phyloP scores from a whole-genome alignment of 2,113 vertebrate genomes.

The Protobothrops mucrosquamatus region DNA sequence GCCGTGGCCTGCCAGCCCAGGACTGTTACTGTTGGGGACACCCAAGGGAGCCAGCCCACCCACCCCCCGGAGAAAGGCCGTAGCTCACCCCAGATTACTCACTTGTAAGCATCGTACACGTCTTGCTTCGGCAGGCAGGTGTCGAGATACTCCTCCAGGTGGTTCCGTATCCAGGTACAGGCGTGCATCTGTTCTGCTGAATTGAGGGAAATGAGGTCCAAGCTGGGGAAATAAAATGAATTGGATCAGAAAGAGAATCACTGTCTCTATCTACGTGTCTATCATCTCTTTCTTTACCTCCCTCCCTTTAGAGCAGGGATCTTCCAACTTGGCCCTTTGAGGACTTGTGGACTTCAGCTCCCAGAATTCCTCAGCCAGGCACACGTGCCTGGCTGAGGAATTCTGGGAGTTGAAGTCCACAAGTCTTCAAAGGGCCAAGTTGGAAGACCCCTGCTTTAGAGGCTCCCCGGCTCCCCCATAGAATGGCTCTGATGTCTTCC shows the following conservation, averaged over 20 bases:
- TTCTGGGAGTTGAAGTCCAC: too few species aligned
- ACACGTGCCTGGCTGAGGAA: too few species aligned
- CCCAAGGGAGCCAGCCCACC: background rate
- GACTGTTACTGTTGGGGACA: background rate
- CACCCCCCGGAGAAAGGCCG: background rate
- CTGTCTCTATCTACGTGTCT: background rate
- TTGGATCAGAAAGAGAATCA: background rate
- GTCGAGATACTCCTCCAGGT: conserved; percentile 92
- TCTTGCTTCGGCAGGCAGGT: conserved; percentile 97
- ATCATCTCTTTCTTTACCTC: too few species aligned
- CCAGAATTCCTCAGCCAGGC: too few species aligned
- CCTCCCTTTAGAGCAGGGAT: too few species aligned
- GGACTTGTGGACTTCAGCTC: too few species aligned
- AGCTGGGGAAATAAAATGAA: conserved; percentile 20
- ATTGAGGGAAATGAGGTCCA: conserved; percentile 77
- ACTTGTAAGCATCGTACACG: conserved; percentile 93
- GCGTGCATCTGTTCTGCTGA: conserved; percentile 87
- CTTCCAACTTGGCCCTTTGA: too few species aligned
- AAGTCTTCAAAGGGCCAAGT: too few species aligned
- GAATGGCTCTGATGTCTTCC: background rate
- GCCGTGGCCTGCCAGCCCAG: background rate
- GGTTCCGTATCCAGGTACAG: conserved; percentile 92
- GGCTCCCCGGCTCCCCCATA: background rate
- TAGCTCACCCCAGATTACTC: background rate
- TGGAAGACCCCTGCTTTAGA: too few species aligned